These are phyloP conservation scores for Nothocercus nigrocapillus DNA, from an alignment of 2,113 vertebrate species.

Conservation along the genomic window DNA sequence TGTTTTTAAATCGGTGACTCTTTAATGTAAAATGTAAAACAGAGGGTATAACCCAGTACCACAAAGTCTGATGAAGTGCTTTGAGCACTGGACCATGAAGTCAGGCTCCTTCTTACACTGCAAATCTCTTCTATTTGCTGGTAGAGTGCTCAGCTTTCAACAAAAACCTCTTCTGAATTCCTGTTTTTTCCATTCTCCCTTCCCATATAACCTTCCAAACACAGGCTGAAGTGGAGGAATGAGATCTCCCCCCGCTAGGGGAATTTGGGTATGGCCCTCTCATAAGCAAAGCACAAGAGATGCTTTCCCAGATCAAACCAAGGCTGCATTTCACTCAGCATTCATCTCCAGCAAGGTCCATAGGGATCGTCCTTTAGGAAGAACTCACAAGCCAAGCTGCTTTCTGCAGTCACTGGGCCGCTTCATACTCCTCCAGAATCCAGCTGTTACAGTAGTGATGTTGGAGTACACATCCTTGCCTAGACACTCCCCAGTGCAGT, in stretches of 20 bases:
- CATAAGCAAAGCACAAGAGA: neutral
- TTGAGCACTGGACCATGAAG: neutral
- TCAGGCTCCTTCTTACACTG: neutral
- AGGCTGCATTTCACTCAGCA: neutral
- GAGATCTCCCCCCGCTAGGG: no score
- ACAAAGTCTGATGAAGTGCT: neutral
- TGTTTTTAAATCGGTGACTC: neutral
- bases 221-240: neutral
- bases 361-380: neutral
- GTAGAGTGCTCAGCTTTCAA: neutral
- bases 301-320: neutral
- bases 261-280: neutral
- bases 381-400: rapidly evolving
- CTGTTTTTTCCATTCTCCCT: neutral
- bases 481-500: neutral
- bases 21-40: neutral
- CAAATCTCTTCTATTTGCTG: neutral
- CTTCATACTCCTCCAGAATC: neutral
- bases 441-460: neutral
- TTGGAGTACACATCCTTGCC: neutral
- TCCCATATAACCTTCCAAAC: neutral
- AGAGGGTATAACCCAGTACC: neutral
- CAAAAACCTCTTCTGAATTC: neutral
- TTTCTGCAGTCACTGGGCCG: neutral
- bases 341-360: neutral